Evolutionary conservation across 1,140 invertebrate species (phyloP).

Genomic region (Drosophila sp.): DNA sequence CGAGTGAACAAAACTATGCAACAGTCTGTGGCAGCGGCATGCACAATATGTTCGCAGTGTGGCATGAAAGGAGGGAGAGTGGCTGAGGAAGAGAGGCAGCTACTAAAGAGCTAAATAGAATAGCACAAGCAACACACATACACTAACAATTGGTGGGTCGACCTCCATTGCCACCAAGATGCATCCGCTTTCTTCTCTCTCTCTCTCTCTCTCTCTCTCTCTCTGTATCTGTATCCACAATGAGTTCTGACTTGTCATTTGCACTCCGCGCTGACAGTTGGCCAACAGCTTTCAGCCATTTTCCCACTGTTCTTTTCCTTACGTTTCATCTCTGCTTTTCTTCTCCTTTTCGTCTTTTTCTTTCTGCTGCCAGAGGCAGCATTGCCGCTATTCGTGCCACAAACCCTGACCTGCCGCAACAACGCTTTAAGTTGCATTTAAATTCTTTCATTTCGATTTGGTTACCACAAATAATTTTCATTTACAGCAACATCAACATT

Average conservation of each 20-base stretch:
- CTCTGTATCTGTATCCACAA: not conserved
- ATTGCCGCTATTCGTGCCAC: slow-evolving; percentile 70
- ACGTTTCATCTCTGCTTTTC: not conserved
- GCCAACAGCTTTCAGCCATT: slow-evolving; percentile 56
- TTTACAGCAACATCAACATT: slow-evolving; percentile 47
- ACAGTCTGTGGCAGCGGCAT: slow-evolving; percentile 63
- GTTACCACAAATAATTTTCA: slow-evolving; percentile 47
- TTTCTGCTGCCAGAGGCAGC: slow-evolving; percentile 58
- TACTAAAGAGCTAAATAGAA: slow-evolving; percentile 60
- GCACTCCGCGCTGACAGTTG: slow-evolving; percentile 70
- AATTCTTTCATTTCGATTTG: slow-evolving; percentile 24
- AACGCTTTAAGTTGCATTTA: slow-evolving; percentile 30
- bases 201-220: not conserved
- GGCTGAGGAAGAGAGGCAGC: slow-evolving; percentile 13
- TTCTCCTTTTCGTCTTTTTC: not conserved
- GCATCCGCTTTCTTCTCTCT: slow-evolving; percentile 14
- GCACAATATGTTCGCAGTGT: slow-evolving; percentile 55
- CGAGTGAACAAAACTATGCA: slow-evolving; percentile 62
- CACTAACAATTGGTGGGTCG: slow-evolving; percentile 31
- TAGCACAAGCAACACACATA: slow-evolving; percentile 22
- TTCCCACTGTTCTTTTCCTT: slow-evolving; percentile 14
- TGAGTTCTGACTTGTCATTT: slow-evolving; percentile 66
- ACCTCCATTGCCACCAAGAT: slow-evolving; percentile 56
- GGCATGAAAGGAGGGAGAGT: slow-evolving; percentile 10
- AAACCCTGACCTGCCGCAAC: slow-evolving; percentile 32